Conservation (phyloP, 2,113 vertebrate species). For the Ptyas mucosa region DNA sequence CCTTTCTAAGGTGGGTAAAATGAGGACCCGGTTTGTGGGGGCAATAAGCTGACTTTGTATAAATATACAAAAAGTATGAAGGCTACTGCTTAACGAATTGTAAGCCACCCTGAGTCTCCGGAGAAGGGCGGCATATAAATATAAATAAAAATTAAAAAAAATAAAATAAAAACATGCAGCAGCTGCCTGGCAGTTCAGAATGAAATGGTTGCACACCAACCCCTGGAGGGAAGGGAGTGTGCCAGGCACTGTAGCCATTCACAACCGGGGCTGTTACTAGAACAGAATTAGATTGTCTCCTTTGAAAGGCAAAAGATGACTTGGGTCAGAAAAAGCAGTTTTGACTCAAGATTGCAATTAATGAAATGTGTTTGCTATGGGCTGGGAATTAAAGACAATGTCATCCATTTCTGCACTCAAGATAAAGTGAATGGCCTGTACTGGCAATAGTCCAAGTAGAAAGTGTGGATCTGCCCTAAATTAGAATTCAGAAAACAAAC, state of each 20-base stretch:
- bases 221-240: no score
- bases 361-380: background rate
- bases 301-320: background rate
- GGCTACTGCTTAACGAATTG: no score
- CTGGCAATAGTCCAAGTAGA: background rate
- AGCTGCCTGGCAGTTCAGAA: background rate
- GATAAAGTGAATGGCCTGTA: background rate
- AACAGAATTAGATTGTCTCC: no score
- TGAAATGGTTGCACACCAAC: background rate
- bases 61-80: no score
- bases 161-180: no score
- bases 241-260: background rate
- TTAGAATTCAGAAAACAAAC: background rate
- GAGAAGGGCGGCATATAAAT: no score
- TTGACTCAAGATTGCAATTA: background rate
- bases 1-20: no score
- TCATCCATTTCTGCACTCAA: background rate
- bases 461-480: background rate
- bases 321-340: background rate
- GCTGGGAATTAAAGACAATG: background rate
- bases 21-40: no score
- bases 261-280: background rate
- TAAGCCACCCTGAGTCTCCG: no score
- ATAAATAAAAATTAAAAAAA: no score
- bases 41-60: no score